Evolutionary conservation across 2,888 invertebrate genomes (phyloP).

Genomic region (Lacanobia wlatinum): DNA sequence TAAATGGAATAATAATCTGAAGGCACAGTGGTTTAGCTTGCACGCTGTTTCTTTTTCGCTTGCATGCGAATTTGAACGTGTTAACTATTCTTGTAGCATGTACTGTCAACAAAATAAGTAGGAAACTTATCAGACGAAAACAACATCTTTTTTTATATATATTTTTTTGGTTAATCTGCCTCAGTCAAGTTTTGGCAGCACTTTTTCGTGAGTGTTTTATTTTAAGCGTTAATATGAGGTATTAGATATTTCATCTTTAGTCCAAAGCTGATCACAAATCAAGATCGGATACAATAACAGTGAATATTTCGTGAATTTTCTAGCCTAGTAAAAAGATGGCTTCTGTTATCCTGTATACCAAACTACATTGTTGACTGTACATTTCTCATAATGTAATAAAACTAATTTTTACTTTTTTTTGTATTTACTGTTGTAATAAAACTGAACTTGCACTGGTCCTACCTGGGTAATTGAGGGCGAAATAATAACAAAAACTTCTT

Average conservation of each 20-base stretch:
- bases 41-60: constrained; percentile 64
- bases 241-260: too few species aligned
- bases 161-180: too few species aligned
- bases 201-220: neutral
- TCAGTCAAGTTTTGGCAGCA: neutral
- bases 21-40: constrained; percentile 64
- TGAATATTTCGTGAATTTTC: neutral
- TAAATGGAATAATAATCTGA: constrained; percentile 66
- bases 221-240: too few species aligned
- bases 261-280: neutral
- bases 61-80: constrained; percentile 61
- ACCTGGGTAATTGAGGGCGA: neutral
- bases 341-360: neutral
- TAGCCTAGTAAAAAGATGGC: neutral
- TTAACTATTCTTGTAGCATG: constrained; percentile 25
- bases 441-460: neutral
- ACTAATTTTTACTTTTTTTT: constrained; percentile 14
- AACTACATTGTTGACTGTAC: constrained; percentile 35
- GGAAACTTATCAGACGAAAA: too few species aligned
- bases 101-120: constrained; percentile 25
- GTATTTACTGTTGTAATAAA: neutral
- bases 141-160: too few species aligned
- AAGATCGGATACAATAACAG: neutral
- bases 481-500: constrained; percentile 18
- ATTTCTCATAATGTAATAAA: constrained; percentile 6